These are phyloP conservation scores for Apostichopus parvimensis DNA, from an alignment of 35 echinoderm and acorn worm species.

Conservation along the genomic window DNA sequence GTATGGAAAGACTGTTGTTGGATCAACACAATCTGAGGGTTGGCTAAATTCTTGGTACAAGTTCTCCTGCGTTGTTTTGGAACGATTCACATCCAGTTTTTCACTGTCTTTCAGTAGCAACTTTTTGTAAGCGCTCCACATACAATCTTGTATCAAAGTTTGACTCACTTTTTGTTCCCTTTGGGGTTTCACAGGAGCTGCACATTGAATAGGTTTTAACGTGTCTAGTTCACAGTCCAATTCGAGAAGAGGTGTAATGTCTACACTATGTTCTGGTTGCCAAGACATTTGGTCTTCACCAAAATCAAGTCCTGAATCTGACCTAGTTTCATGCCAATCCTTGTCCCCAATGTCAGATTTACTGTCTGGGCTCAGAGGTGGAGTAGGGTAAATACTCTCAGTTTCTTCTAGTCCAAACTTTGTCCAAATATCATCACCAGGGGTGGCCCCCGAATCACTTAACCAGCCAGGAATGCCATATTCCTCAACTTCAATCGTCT, in stretches of 20 bases:
- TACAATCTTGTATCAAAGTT: conserved; percentile 91
- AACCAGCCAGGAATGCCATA: not conserved
- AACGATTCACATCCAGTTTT: not conserved
- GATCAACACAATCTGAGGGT: conserved; percentile 90
- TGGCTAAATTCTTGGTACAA: conserved; percentile 31
- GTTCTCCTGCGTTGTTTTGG: conserved; percentile 5
- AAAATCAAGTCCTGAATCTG: conserved; percentile 45
- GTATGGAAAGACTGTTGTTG: conserved; percentile 94
- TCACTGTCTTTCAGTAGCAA: conserved; percentile 34
- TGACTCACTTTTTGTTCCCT: not conserved
- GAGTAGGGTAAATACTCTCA: conserved; percentile 75
- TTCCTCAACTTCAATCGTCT: conserved; percentile 24
- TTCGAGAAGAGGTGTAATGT: conserved; percentile 20
- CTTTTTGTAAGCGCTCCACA: conserved; percentile 85
- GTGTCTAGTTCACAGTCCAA: not conserved
- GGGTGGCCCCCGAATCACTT: conserved; percentile 48
- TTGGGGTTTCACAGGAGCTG: not conserved
- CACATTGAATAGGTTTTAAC: not conserved
- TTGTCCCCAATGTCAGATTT: not conserved
- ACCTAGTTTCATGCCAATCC: not conserved
- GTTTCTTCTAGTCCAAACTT: conserved; percentile 79
- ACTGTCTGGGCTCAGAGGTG: conserved; percentile 84
- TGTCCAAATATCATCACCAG: conserved; percentile 97
- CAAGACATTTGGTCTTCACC: conserved; percentile 20
- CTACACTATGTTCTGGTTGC: conserved; percentile 40